These are phyloP conservation scores for Parasteatoda tepidariorum DNA, from an alignment of 1,140 invertebrate species.

Conservation along the genomic window DNA sequence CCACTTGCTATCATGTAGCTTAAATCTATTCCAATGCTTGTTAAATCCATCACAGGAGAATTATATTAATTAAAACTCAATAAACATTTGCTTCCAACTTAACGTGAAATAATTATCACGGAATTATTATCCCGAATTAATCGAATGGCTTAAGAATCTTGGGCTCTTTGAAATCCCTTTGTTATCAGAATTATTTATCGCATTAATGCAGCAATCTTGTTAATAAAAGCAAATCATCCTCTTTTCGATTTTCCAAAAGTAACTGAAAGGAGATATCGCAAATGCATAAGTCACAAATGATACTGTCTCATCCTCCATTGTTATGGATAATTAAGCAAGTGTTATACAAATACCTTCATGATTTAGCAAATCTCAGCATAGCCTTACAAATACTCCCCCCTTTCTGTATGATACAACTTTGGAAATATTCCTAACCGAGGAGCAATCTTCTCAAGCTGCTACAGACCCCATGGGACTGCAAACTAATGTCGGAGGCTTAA, in stretches of 20 bases:
- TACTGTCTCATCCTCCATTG: not conserved
- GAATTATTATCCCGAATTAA: not conserved
- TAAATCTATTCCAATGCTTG: no score
- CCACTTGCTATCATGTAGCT: no score
- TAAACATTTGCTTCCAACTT: no score
- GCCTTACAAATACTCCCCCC: no score
- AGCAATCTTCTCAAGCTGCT: not conserved
- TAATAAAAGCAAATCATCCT: not conserved
- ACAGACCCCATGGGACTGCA: not conserved
- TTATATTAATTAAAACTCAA: no score
- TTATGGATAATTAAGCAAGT: not conserved
- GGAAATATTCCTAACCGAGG: no score
- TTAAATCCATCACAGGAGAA: no score
- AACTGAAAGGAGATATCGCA: not conserved
- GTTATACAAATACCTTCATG: not conserved
- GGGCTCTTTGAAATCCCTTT: not conserved
- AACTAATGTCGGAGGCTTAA: slow-evolving; percentile 33
- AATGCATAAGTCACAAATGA: not conserved
- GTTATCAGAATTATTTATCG: not conserved
- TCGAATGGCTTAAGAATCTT: not conserved
- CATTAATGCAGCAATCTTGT: not conserved
- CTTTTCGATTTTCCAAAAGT: not conserved
- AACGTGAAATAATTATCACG: not conserved
- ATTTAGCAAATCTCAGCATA: not conserved
- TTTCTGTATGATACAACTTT: not conserved